Evolutionary conservation across 1,140 invertebrate genomes (phyloP).

Genomic region (Pogonomyrmex barbatus): DNA sequence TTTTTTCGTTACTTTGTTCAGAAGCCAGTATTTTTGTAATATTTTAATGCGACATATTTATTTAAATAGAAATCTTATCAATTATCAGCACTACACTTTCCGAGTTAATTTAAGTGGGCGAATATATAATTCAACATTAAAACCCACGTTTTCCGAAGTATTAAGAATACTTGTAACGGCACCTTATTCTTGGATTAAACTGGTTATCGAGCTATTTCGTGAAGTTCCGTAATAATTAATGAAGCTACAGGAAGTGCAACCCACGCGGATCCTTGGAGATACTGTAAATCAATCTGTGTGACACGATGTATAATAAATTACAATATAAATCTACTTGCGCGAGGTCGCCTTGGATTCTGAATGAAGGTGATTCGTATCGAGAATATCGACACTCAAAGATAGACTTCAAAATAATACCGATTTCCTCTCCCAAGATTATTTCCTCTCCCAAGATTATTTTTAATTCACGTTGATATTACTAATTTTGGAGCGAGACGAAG

Average conservation of each 20-base stretch:
- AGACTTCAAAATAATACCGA: slow-evolving; percentile 10
- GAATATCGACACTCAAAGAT: neutral
- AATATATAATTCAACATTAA: neutral
- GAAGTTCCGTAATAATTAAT: slow-evolving; percentile 53
- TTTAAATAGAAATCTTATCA: slow-evolving; percentile 3
- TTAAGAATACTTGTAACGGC: neutral
- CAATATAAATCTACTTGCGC: slow-evolving; percentile 7
- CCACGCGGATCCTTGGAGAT: slow-evolving; percentile 22
- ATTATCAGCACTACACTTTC: neutral
- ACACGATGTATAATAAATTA: slow-evolving; percentile 35
- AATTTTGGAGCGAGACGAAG: slow-evolving; percentile 1
- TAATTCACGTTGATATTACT: neutral
- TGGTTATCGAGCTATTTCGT: neutral
- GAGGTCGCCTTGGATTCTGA: neutral
- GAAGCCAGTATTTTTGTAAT: neutral
- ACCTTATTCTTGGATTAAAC: slow-evolving; percentile 27
- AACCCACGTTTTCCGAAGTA: slow-evolving; percentile 1
- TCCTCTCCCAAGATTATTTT: neutral
- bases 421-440: neutral
- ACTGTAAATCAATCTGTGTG: slow-evolving; percentile 46
- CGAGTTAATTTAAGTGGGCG: neutral
- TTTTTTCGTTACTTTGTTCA: neutral
- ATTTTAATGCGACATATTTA: neutral
- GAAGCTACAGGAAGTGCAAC: slow-evolving; percentile 24
- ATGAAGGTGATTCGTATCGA: slow-evolving; percentile 18